Evolutionary conservation across 1,140 invertebrate species (phyloP).

Genomic region (Aethina tumida): DNA sequence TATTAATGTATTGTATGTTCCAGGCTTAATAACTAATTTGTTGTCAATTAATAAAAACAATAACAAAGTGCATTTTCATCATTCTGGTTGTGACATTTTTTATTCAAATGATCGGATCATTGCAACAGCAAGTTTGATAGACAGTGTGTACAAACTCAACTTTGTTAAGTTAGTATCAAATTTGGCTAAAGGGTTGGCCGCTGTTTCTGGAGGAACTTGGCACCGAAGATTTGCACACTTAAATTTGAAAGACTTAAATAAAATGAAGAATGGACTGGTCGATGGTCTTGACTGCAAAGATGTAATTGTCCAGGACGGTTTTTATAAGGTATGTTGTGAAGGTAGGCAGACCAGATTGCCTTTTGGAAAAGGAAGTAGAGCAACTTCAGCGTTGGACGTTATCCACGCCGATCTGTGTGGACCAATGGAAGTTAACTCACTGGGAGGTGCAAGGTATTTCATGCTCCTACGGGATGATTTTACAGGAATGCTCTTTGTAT

Average conservation of each 20-base stretch:
- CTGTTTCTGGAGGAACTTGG: conserved; percentile 16
- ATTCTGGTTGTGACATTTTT: conserved; percentile 14
- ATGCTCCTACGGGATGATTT: conserved; percentile 34
- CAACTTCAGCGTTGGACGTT: conserved; percentile 21
- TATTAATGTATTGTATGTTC: conserved; percentile 23
- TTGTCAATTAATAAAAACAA: conserved; percentile 15
- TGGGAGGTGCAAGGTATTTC: conserved; percentile 28
- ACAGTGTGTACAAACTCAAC: conserved; percentile 27
- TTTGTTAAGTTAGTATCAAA: no score
- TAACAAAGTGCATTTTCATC: conserved; percentile 17
- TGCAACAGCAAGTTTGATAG: conserved; percentile 13
- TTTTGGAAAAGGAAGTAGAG: conserved; percentile 20
- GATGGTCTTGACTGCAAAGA: conserved; percentile 15
- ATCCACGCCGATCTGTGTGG: conserved; percentile 28
- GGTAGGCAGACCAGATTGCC: conserved; percentile 28
- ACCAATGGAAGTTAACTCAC: conserved; percentile 23
- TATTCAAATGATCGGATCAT: conserved; percentile 18
- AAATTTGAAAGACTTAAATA: conserved; percentile 15
- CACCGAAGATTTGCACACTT: conserved; percentile 27
- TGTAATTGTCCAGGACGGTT: conserved; percentile 16
- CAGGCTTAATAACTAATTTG: conserved; percentile 19
- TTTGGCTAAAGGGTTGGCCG: conserved; percentile 13
- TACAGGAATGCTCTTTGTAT: conserved; percentile 30
- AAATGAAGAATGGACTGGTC: conserved; percentile 17
- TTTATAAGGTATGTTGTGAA: conserved; percentile 27